Evolutionary conservation across 2,888 invertebrate species (phyloP), one percentile per base, ranked within the genome.

Genomic region (Platynereis dumerilii): DNA sequence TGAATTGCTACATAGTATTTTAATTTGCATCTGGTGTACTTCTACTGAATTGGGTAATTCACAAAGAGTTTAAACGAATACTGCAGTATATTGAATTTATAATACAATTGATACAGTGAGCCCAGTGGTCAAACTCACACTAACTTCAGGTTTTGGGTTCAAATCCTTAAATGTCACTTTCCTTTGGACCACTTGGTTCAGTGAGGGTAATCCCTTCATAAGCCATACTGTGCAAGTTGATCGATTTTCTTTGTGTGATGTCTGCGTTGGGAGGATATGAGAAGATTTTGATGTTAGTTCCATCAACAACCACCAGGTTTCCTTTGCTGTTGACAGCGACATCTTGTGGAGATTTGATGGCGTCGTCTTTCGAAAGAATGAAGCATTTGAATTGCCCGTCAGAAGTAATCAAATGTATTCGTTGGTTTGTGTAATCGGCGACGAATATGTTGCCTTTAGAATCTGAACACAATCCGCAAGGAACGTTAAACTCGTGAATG

Each of bases 391-490:
- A 67, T 56, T 60, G 53, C 7, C 71, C 71, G 39, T 68, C 65
- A 10, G 42, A 27, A n/a, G 55, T 56, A 17, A 71, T 17, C 27
- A 24, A 10, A 10, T 58, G 52, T 7, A 71, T 44, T 17, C 71
- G 27, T 26, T 63, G 62, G 28, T 66, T 67, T 17, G 59, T 55
- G 48, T 69, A 71, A 45, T 71, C 68, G 0, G 64, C 67, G 7
- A 68, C 61, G 20, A 63, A 59, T 24, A 71, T 69, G 48, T 67
- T 60, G 0, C 66, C 67, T 3, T 60, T 28, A 2, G 24, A n/a
- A 69, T 80, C 79, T 42, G 74, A 70, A 63, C 78, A 76, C 2
- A 80, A 74, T 0, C 81, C 81, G 60, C 75, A 77, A 0, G 81
- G 81, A 45, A 77, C 75, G 2, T 78, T 65, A 17, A 78, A 70